phyloP scores from a whole-genome alignment of 2,113 vertebrate genomes.

The Protomyctophum bolini region DNA sequence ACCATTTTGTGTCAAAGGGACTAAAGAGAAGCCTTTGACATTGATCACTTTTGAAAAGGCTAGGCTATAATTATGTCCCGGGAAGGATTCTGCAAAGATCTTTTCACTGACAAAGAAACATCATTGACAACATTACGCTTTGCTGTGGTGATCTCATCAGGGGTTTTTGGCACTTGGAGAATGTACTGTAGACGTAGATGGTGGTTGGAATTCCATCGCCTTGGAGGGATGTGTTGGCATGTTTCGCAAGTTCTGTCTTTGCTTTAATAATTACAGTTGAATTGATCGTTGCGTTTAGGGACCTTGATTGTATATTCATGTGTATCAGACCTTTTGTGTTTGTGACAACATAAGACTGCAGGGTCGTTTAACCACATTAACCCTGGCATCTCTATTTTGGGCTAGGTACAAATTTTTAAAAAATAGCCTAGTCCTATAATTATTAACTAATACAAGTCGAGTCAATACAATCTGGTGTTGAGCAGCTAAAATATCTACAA shows the following conservation, averaged over 20 bases:
- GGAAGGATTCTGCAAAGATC: neutral
- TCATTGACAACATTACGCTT: neutral
- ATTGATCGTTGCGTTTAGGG: neutral
- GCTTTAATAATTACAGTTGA: too few relatives aligned
- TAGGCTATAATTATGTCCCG: neutral
- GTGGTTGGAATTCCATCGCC: neutral
- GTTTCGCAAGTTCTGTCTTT: neutral
- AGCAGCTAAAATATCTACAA: too few relatives aligned
- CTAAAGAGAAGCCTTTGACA: neutral
- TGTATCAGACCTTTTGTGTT: neutral
- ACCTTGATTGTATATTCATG: constrained; percentile 1
- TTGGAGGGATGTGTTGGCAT: neutral
- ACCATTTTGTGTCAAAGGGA: too few relatives aligned
- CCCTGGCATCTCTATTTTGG: neutral
- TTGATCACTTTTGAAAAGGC: neutral
- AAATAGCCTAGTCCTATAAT: too few relatives aligned
- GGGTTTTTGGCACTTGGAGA: neutral
- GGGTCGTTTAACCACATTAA: neutral
- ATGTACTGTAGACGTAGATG: neutral
- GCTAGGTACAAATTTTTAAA: too few relatives aligned
- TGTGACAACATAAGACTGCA: neutral
- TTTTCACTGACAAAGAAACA: neutral
- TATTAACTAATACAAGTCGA: too few relatives aligned
- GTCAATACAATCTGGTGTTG: too few relatives aligned
- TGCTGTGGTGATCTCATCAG: neutral